Percentiles rank a stretch among this genome's conserved stretches.
Conservation (phyloP, 2,888 invertebrate genomes). For the Ametastegia equiseti region DNA sequence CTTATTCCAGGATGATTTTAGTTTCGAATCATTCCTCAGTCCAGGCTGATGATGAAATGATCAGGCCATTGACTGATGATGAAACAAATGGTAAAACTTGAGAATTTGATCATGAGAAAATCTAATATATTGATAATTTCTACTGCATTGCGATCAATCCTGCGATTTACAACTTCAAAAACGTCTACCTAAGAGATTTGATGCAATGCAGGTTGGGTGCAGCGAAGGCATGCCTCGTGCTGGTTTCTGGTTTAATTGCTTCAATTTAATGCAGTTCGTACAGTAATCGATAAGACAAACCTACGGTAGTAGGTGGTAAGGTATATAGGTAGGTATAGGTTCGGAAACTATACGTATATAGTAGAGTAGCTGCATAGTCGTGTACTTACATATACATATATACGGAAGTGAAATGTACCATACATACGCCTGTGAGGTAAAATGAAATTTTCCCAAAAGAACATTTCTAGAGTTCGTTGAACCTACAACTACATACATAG, state of each 20-base stretch:
- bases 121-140: too few species aligned
- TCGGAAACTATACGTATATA: neutral
- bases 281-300: conserved; percentile 13
- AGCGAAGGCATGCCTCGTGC: neutral
- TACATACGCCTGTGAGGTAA: too few species aligned
- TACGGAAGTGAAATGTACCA: too few species aligned
- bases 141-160: too few species aligned
- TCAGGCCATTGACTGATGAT: too few species aligned
- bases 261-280: conserved; percentile 17
- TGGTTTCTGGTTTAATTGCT: neutral
- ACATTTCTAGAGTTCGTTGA: neutral
- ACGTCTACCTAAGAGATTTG: too few species aligned
- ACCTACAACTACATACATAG: neutral
- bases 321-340: neutral
- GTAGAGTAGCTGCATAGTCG: neutral
- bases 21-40: too few species aligned
- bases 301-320: neutral
- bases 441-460: neutral
- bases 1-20: too few species aligned
- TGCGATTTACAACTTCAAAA: too few species aligned
- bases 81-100: too few species aligned
- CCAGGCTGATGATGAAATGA: too few species aligned
- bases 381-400: neutral
- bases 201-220: conserved; percentile 16
- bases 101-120: too few species aligned